These are phyloP conservation scores for Diceros bicornis DNA, from an alignment of 2,797 vertebrate genomes.

Conservation along the genomic window DNA sequence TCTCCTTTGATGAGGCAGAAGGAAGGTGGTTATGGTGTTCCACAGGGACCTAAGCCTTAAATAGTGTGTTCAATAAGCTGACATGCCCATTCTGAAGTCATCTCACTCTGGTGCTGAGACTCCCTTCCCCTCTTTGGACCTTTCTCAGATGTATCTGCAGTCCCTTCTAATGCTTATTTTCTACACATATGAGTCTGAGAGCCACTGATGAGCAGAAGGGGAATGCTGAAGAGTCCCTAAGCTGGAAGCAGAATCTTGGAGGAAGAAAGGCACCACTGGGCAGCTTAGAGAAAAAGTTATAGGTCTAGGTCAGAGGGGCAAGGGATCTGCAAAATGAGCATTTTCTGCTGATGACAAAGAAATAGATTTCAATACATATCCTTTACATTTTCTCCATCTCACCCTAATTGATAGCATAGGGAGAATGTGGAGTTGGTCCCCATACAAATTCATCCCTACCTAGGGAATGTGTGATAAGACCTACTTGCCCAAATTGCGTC, in stretches of 20 bases:
- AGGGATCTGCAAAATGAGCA: background rate
- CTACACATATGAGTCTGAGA: background rate
- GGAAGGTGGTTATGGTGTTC: slow-evolving; percentile 7
- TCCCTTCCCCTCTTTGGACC: background rate
- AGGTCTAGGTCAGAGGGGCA: background rate
- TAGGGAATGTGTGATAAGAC: background rate
- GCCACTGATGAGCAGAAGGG: background rate
- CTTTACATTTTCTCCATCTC: slow-evolving; percentile 44
- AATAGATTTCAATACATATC: background rate
- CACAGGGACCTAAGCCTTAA: background rate
- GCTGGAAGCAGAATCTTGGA: slow-evolving; percentile 37
- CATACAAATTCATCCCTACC: background rate
- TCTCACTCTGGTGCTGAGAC: background rate
- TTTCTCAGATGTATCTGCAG: background rate
- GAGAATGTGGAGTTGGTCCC: background rate
- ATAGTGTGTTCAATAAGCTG: background rate
- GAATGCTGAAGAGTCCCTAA: background rate
- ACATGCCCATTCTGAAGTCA: background rate
- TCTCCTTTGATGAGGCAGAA: slow-evolving; percentile 4
- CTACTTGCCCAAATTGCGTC: background rate
- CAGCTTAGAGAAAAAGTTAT: slow-evolving; percentile 2
- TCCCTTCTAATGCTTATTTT: background rate
- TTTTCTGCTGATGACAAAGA: slow-evolving; percentile 4
- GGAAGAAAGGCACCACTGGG: background rate
- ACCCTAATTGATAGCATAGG: background rate